Base-by-base conservation (phyloP, 2,113 vertebrate species). In the Nothoprocta pentlandii region DNA sequence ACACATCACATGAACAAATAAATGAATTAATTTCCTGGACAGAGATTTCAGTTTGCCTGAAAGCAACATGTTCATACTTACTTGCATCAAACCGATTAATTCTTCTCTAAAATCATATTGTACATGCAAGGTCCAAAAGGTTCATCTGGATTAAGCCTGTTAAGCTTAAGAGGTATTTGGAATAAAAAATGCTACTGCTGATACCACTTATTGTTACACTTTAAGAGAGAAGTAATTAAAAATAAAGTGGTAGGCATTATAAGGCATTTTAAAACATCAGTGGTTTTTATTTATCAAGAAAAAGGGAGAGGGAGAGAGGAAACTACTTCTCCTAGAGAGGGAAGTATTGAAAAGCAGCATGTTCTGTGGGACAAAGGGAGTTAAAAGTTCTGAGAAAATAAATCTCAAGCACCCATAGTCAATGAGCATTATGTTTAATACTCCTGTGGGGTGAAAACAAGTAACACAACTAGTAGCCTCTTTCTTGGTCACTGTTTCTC, bases 131-230 rank as follows among this genome's bases (percentile, higher is more conserved):
- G 74, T 80, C 92, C 44, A 87, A 82, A 93, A 84, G 21, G 32
- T 86, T 92, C 81, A 68, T 85, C 85, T 94, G 90, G 62, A 80
- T 87, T 90, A 87, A 82, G 80, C 16, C 42, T 26, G 4, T 63
- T 96, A 96, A 93, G 66, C 58, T 94, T 76, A 39, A 39, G 36
- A 39, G 36, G 36, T 39, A 39, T 88, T 74, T 63, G 46, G n/a
- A 83, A 17, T 51, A 10, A 12, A 26, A 41, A 68, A 10, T 54
- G 66, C 20, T 81, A 36, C 61, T 61, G 21, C 46, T 81, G 28
- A 80, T 30, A 75, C 8, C 10, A 44, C 1, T 70, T 63, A 32
- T 4, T 66, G 39, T 44, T 2, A 1, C 12, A 39, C 9, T 66
- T 41, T 46, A 47, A 16, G 39, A 46, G 58, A 47, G 9, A 6